Evolutionary conservation across 2,888 invertebrate species (phyloP).

Genomic region (Theretra japonica): DNA sequence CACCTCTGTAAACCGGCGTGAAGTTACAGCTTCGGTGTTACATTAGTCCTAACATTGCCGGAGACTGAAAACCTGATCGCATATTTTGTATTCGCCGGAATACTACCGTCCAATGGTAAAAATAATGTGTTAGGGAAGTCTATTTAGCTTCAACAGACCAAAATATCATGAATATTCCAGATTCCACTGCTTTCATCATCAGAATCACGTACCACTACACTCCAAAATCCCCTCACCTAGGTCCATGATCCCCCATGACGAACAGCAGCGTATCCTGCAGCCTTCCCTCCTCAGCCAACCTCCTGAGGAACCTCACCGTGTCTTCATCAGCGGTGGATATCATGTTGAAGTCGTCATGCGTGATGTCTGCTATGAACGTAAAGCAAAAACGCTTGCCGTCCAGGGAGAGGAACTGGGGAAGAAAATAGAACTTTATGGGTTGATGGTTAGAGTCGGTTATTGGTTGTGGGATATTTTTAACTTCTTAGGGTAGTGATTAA

Average conservation of each 20-base stretch:
- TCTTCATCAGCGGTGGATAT: slow-evolving; percentile 92
- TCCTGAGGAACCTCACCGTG: slow-evolving; percentile 86
- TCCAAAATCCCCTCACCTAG: slow-evolving; percentile 82
- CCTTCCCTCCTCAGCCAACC: slow-evolving; percentile 84
- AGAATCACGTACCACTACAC: neutral
- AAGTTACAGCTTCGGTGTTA: too few species aligned
- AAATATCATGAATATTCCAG: too few species aligned
- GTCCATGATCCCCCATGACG: slow-evolving; percentile 97
- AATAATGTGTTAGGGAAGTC: too few species aligned
- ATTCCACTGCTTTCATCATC: neutral
- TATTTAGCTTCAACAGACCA: too few species aligned
- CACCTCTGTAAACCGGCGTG: too few species aligned
- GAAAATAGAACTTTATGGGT: neutral
- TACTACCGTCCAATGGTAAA: too few species aligned
- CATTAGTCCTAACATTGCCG: too few species aligned
- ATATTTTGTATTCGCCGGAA: too few species aligned
- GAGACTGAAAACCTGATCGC: too few species aligned
- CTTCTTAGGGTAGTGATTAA: too few species aligned
- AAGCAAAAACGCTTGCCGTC: slow-evolving; percentile 89
- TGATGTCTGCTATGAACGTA: slow-evolving; percentile 94
- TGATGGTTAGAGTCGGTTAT: neutral
- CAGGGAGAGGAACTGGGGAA: slow-evolving; percentile 61
- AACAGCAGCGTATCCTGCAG: slow-evolving; percentile 93
- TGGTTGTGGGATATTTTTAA: too few species aligned
- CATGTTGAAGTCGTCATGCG: slow-evolving; percentile 93